Percentiles rank a stretch among this genome's conserved stretches.
These are phyloP conservation scores for Sceloporus undulatus DNA, from an alignment of 2,113 vertebrate genomes.

Conservation along the genomic window DNA sequence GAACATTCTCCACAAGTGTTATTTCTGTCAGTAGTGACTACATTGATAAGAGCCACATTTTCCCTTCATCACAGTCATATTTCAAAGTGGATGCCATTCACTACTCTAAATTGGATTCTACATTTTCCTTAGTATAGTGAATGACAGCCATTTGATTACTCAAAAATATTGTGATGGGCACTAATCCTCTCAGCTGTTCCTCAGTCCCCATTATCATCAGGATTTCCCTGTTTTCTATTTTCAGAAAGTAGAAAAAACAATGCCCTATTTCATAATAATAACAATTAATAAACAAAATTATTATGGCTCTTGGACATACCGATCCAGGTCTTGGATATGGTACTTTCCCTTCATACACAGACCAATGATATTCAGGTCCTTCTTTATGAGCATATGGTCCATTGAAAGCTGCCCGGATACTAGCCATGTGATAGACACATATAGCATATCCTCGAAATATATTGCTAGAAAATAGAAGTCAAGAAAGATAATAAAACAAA, in stretches of 20 bases:
- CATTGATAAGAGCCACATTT: background rate
- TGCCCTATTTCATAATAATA: background rate
- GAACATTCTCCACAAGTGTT: too few species aligned
- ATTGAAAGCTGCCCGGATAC: conserved; percentile 93
- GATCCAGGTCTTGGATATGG: conserved; percentile 97
- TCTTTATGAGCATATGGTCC: conserved; percentile 94
- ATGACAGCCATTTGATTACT: background rate
- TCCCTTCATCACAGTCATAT: background rate
- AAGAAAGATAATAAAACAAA: conserved; percentile 1
- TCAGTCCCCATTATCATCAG: background rate
- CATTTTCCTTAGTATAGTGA: background rate
- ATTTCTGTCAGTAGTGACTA: background rate
- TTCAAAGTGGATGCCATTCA: background rate
- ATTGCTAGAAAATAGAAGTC: conserved; percentile 75
- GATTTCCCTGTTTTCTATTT: background rate
- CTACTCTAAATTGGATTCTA: background rate
- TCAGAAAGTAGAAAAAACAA: background rate
- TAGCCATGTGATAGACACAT: conserved; percentile 95
- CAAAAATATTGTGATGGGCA: background rate
- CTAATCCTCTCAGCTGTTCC: background rate
- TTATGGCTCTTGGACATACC: conserved; percentile 79
- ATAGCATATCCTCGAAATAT: conserved; percentile 96
- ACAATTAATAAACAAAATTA: background rate
- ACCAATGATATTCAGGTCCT: conserved; percentile 94
- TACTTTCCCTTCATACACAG: conserved; percentile 91